phyloP scores from a whole-genome alignment of 2,888 invertebrate genomes.

The Cynaeus angustus region DNA sequence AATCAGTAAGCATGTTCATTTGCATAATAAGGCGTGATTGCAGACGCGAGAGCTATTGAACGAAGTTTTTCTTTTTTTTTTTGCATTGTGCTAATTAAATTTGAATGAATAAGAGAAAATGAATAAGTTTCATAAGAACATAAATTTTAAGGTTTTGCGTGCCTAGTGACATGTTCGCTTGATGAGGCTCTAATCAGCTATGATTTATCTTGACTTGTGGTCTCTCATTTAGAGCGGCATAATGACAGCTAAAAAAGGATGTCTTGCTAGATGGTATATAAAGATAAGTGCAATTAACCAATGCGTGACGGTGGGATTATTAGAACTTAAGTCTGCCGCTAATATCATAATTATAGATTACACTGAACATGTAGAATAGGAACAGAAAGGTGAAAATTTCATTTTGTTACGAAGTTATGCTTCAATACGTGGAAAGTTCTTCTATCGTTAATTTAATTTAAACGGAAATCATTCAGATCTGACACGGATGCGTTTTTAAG shows the following conservation, averaged over 20 bases:
- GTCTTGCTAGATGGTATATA: neutral
- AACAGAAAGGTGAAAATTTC: too few species aligned
- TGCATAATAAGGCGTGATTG: slow-evolving; percentile 31
- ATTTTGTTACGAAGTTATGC: too few species aligned
- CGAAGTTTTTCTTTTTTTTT: slow-evolving; percentile 9
- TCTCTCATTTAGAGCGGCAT: slow-evolving; percentile 5
- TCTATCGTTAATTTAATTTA: too few species aligned
- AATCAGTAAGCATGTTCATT: slow-evolving; percentile 19
- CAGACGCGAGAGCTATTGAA: slow-evolving; percentile 3
- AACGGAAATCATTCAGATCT: too few species aligned
- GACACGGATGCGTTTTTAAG: too few species aligned
- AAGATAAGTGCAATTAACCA: neutral
- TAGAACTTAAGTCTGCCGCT: too few species aligned
- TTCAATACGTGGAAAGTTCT: too few species aligned
- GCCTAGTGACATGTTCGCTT: neutral
- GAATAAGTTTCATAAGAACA: neutral
- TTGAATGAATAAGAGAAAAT: neutral
- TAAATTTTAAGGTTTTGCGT: neutral
- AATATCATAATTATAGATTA: too few species aligned
- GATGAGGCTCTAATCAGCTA: slow-evolving; percentile 6
- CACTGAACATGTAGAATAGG: too few species aligned
- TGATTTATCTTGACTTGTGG: slow-evolving; percentile 9
- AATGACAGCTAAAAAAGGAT: neutral
- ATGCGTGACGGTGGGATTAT: too few species aligned
- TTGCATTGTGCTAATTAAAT: slow-evolving; percentile 15